Evolutionary conservation across 2,888 invertebrate species (phyloP).

Genomic region (Baronia brevicornis): DNA sequence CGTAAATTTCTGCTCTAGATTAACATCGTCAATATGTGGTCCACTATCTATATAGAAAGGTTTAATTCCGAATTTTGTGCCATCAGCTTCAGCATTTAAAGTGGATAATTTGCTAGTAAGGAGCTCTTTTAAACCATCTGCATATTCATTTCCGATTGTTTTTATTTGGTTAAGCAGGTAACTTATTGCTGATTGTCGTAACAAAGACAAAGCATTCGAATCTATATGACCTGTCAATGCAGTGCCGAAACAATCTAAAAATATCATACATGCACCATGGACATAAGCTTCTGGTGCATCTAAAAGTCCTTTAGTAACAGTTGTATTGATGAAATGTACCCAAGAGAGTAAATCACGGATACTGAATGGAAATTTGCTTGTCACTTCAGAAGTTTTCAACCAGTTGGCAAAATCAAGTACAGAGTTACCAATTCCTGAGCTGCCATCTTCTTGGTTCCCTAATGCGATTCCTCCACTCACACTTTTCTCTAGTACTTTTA

Average conservation of each 20-base stretch:
- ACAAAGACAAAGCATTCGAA: conserved; percentile 53
- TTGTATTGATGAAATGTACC: conserved; percentile 90
- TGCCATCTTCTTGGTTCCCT: conserved; percentile 69
- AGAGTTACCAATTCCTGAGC: conserved; percentile 77
- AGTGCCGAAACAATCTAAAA: conserved; percentile 93
- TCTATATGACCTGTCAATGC: conserved; percentile 85
- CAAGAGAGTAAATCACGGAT: conserved; percentile 95
- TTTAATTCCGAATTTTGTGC: conserved; percentile 79
- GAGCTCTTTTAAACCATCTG: conserved; percentile 40
- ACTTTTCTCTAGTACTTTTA: conserved; percentile 88
- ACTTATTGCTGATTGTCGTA: conserved; percentile 69
- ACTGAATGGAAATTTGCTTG: conserved; percentile 87
- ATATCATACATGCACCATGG: conserved; percentile 93
- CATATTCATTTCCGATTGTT: conserved; percentile 47
- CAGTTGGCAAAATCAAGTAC: conserved; percentile 89
- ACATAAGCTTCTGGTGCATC: conserved; percentile 81
- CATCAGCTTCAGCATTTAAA: conserved; percentile 46
- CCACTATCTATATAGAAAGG: conserved; percentile 85
- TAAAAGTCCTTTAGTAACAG: conserved; percentile 54
- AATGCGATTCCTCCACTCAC: conserved; percentile 73
- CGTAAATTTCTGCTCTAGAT: conserved; percentile 71
- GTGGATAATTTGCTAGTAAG: conserved; percentile 42
- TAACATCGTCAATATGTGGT: conserved; percentile 25
- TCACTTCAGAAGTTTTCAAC: conserved; percentile 82
- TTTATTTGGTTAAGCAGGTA: conserved; percentile 75